Base-by-base conservation (phyloP, 2,888 invertebrate species). In the Venusia cambrica region DNA sequence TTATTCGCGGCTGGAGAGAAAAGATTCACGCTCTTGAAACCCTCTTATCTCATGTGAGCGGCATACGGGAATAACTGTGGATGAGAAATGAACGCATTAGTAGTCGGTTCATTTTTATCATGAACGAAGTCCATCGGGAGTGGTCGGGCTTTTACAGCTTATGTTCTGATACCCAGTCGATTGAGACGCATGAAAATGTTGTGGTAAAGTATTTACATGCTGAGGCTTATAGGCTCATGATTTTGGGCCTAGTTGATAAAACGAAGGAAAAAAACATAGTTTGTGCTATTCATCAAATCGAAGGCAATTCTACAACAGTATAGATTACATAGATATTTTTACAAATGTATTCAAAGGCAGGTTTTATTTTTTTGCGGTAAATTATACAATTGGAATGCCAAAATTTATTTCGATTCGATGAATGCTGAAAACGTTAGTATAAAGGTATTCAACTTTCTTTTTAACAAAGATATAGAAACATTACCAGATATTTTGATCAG, bases 1-100 rank as follows among this genome's bases (percentile, higher is more conserved):
- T 83, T 79, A 77, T 80, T 77, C 77, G 63, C 66, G 73, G 67
- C 68, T 65, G 68, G 76, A 73, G 72, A 75, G 68, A 78, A 79
- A 76, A 77, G 81, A 83, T 80, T 80, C 74, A 64, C 64, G 70
- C 61, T 63, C 68, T 52, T 57, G 54, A 57, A 58, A 57, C 69
- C 60, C 62, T 51, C 56, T 56, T n/a, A n/a, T n/a, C 55, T 52
- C 67, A 71, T 69, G 74, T 69, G 74, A 62, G 64, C 59, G 48
- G 76, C 67, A 73, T 74, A 73, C 70, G 61, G 58, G 66, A 72
- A 55, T 59, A 62, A 62, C 58, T 68, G 69, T 72, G 66, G 69
- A 72, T 65, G 56, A 62, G 62, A 56, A 65, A 70, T 68, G 65
- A 65, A 67, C 69, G 61, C 64, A 70, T 72, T 70, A 69, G 67